Base-by-base conservation (phyloP, 1,140 invertebrate species). In the Chlorops oryzae region DNA sequence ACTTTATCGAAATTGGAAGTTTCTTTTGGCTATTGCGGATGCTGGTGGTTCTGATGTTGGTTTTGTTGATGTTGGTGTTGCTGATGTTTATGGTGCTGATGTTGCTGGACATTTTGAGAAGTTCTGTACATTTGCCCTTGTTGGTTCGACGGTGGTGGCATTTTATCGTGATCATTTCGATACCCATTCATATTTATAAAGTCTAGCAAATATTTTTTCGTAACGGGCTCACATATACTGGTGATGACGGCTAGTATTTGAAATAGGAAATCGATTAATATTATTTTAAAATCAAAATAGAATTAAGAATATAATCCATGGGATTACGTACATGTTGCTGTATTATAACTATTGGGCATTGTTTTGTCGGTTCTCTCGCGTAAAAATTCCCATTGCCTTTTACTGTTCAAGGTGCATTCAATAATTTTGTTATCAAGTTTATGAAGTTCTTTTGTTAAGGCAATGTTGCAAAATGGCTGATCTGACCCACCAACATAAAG, bases 301-400 rank as follows among this genome's bases (percentile, higher is more conserved):
- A 24, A 52, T 18, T 21, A 23, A 12, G 47, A 55, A 39, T 40
- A 67, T 37, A 35, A 37, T 35, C 47, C 21, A 17, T 32, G 39
- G 22, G 39, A 25, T 47, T 12, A 40, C 70, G 70, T 78, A 92
- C 89, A 81, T 49, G 74, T 62, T 20, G 91, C 92, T 5, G 94
- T 97, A 3, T 76, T 80, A 47, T 73, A 86, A 45, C 85, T 86
- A 74, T 99, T 99, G 2, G 97, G 96, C 74, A 87, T 92, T 2
- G 90, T 94, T 75, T 99, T 99, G 72, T 99, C 97, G 0, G 88
- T 96, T 62, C 97, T 78, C 72, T 96, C 90, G 43, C 96, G 80
- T 90, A 99, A 93, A 65, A 96, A 97, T 37, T 87, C 80, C 97
- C 97, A 99, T 51, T 81, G 71, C 24, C 78, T 75, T 38, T 83